Evolutionary conservation across 2,113 vertebrate species (phyloP), one percentile per base, ranked within the genome.

Genomic region (Murina feae): DNA sequence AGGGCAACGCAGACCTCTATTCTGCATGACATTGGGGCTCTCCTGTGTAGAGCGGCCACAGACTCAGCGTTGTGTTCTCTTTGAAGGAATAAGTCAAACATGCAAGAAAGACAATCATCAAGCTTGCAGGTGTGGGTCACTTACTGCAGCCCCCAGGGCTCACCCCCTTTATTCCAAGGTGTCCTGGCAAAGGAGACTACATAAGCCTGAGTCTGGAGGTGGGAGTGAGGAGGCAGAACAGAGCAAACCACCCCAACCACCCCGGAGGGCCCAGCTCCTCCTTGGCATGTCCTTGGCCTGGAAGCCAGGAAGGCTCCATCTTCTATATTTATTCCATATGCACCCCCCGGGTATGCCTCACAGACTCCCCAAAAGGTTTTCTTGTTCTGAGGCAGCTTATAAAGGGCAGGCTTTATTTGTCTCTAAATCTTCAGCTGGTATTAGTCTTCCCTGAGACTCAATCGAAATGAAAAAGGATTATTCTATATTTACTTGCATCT

Each of bases 401-500:
- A 71, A 82, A 93, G 71, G 87, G 53, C 42, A 58, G 32, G 42
- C 4, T 91, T 93, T 83, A 78, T 92, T 94, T 96, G 80, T 93
- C 84, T 92, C 89, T 39, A 74, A 78, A 96, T 93, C 95, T 91
- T 86, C 53, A 53, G 83, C 91, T 58, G 79, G 81, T 88, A 90
- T 94, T 88, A 85, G 84, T 71, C 91, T 89, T 95, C 37, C 53
- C 25, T 0, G 72, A 60, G 81, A 90, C 68, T 84, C 72, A 23
- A 86, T 84, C 2, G 9, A 96, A 93, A 96, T 93, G 93, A 93
- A 95, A 97, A 96, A 95, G 81, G 94, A 97, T 93, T 94, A 79
- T 87, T 95, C 82, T 85, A 8, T 96, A 92, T 92, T 96, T 90
- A 89, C 87, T 92, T 86, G 90, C 1, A 5, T 92, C 92, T 96